Evolutionary conservation across 2,888 invertebrate species (phyloP).

Genomic region (Oegoconia quadripuncta): DNA sequence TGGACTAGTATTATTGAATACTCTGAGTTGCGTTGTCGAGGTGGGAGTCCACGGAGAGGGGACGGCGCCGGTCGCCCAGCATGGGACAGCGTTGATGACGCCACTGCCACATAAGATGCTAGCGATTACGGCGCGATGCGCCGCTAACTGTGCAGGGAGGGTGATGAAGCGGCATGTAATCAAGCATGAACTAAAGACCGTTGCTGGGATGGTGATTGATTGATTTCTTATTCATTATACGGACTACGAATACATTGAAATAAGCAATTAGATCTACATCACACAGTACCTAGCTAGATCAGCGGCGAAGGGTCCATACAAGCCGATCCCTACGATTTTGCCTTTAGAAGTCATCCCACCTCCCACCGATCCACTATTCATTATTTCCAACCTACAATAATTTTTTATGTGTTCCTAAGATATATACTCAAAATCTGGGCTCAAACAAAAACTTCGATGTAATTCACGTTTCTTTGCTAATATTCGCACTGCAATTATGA

Average conservation of each 20-base stretch:
- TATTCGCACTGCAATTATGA: too few species aligned
- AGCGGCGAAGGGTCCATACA: too few species aligned
- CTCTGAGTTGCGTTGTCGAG: conserved; percentile 78
- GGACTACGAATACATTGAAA: neutral
- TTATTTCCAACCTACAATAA: too few species aligned
- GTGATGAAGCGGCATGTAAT: conserved; percentile 42
- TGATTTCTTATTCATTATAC: neutral
- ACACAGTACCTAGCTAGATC: neutral
- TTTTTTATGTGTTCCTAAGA: too few species aligned
- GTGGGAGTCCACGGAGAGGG: conserved; percentile 50
- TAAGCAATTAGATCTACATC: too few species aligned
- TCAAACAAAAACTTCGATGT: too few species aligned
- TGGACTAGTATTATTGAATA: conserved; percentile 81
- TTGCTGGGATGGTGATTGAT: conserved; percentile 47
- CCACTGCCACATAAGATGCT: conserved; percentile 48
- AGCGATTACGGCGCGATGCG: conserved; percentile 37
- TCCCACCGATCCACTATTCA: too few species aligned
- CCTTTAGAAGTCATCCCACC: too few species aligned
- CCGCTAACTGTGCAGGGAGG: conserved; percentile 53
- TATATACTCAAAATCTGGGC: too few species aligned
- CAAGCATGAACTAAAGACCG: conserved; percentile 42
- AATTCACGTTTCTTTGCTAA: too few species aligned
- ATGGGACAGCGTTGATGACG: conserved; percentile 59
- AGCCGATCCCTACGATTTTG: too few species aligned
- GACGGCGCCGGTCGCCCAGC: conserved; percentile 46